Evolutionary conservation across 2,888 invertebrate species (phyloP), one percentile per base, ranked within the genome.

Genomic region (Drosophila paramelanica): DNA sequence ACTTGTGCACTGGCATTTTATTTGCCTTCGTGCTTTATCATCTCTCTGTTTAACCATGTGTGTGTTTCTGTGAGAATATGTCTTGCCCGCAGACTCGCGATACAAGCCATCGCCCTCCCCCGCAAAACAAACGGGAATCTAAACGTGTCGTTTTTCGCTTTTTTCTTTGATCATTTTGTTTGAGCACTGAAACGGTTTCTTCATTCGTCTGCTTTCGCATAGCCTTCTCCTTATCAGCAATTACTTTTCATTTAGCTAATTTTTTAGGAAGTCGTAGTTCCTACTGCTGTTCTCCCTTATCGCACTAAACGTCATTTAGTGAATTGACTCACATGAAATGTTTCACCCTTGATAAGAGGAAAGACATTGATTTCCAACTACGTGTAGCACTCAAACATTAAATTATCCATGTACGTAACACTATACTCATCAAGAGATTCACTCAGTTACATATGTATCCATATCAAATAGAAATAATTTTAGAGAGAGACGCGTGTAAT

Each of bases 201-300:
- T 49, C 31, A 39, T 23, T 14, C 23, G 17, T 41, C 36, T 46
- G 23, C 20, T 56, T 13, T 55, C 46, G 17, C 38, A 43, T 13
- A 27, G 38, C 50, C 38, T 52, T 61, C 39, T 14, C 61, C 62
- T 82, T 82, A 82, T 88, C 81, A 65, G 39, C 23, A 45, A 64
- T 67, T 64, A 53, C 62, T 67, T 65, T 56, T 47, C 70, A 77
- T 74, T 79, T 81, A 66, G 69, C 56, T 85, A 88, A 83, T 85
- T 83, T 70, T 77, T 70, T 53, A 77, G 82, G 82, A 83, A 83
- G 86, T 88, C 53, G 55, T 45, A 27, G 47, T 33, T 13, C 25
- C n/a, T 58, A 8, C 31, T 36, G 27, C 4, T 27, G 25, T 20
- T 8, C 8, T n/a, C 23, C 49, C 69, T 78, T 79, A 81, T 87